Base-by-base conservation (phyloP, 2,797 vertebrate species). In the Otolemur crassicaudatus region DNA sequence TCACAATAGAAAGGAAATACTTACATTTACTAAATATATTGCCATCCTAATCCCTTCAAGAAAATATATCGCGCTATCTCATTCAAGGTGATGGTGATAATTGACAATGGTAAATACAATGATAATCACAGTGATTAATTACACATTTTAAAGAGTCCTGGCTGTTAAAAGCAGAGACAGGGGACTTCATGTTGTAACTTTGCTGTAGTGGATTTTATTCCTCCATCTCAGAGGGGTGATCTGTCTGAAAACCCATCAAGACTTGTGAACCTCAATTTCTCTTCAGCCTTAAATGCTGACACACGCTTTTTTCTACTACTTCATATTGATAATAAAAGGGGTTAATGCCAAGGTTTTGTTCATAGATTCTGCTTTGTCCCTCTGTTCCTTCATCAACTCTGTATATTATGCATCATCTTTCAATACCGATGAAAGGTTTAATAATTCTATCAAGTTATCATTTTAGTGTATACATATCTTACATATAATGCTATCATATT, bases 391-490 rank as follows among this genome's bases (percentile, higher is more conserved):
- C 31, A 20, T 37, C 80, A 77, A 37, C 46, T 34, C 34, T 69
- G 72, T 77, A 76, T 13, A 85, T 88, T 56, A 8, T 3, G 22
- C 6, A 76, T 2, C 37, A 75, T 40, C 72, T 88, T 61, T 46
- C 10, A 9, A 46, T 34, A 87, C 31, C 20, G 19, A 37, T 40
- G 40, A 40, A 40, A 40, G 13, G 34, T 13, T 91, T 91, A 84
- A 80, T 34, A 27, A 58, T 82, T 88, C 37, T 4, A 46, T 95
- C 91, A 83, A 49, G 31, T 94, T 92, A 82, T 89, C 37, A 91
- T 92, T 73, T n/a, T 72, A 84, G 9, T 63, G 27, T 61, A 34
- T 23, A 14, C 3, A 3, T 49, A 11, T 49, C 49, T 11, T 49
- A 49, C 49, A 49, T 49, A 16, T 81, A 81, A 92, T 81, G 76